phyloP scores from a whole-genome alignment of 2,113 vertebrate genomes.

The Pseudorhombus dupliciocellatus region DNA sequence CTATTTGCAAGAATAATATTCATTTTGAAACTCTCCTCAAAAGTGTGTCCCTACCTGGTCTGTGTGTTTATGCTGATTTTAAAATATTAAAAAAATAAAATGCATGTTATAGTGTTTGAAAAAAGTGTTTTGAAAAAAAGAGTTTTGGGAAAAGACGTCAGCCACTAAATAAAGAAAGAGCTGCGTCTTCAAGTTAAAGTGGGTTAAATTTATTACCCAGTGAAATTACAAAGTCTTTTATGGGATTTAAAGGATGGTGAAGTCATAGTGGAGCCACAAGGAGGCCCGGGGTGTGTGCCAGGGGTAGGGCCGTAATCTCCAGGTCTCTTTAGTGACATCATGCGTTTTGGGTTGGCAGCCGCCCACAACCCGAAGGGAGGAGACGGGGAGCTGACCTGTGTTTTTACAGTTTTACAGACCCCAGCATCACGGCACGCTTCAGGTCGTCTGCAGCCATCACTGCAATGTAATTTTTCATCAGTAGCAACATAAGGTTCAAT shows the following conservation, averaged over 20 bases:
- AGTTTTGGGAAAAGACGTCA: neutral
- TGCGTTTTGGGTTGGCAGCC: slow-evolving; percentile 64
- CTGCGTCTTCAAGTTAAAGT: slow-evolving; percentile 10
- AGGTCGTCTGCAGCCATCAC: neutral
- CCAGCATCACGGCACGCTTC: neutral
- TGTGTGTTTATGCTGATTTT: too few species aligned
- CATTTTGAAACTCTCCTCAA: slow-evolving; percentile 6
- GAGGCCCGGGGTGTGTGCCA: slow-evolving; percentile 44
- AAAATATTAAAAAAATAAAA: neutral
- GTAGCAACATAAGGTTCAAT: too few species aligned
- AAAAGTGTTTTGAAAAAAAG: neutral
- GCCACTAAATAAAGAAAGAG: neutral
- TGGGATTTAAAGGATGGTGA: slow-evolving; percentile 47
- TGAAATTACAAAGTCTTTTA: neutral
- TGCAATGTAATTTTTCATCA: too few species aligned
- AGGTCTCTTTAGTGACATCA: slow-evolving; percentile 71
- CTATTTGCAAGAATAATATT: slow-evolving; percentile 19
- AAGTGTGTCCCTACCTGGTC: too few species aligned
- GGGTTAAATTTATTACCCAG: slow-evolving; percentile 11
- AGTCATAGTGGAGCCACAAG: slow-evolving; percentile 60
- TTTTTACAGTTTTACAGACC: slow-evolving; percentile 24
- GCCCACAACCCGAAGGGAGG: slow-evolving; percentile 43
- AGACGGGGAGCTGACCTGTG: slow-evolving; percentile 19
- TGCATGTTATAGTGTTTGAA: neutral
- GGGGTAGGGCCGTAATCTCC: slow-evolving; percentile 32